Base-by-base conservation (phyloP, 2,888 invertebrate genomes). In the Lomographa bimaculata region DNA sequence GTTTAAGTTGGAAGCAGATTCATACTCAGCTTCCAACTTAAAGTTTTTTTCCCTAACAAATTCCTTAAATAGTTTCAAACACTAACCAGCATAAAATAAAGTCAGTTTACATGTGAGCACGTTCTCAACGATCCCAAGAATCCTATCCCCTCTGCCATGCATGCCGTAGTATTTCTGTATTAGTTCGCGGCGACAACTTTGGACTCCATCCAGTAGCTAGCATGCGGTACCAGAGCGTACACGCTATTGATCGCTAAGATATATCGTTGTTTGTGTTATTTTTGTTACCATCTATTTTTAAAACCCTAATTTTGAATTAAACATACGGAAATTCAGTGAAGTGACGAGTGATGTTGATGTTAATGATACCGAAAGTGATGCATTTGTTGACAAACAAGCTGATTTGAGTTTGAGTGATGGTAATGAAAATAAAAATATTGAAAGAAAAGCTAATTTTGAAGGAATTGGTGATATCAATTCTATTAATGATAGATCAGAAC, bases 121-220 rank as follows among this genome's bases (percentile, higher is more conserved):
- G 58, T 61, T 57, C 63, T 52, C 53, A 64, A 63, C 46, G 67
- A 78, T 80, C 80, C 48, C 54, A 59, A 73, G 68, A 74, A 77
- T 72, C 67, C 57, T 71, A 73, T 75, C 74, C 76, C 85, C 70
- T 78, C 75, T 83, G 77, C 63, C 48, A 57, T 69, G 54, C 67
- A 74, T 78, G 64, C 74, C 71, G 75, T 71, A 64, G 79, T 86
- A 86, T 89, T 87, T 89, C 54, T 72, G 87, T 86, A 81, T 79
- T 78, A 65, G 74, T 44, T 30, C 73, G 79, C 79, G 70, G 82
- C 78, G 86, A 89, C 84, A 85, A 69, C 79, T 81, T 87, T 86
- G 86, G 85, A 85, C 57, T 63, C 64, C 71, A 72, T 84, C 87
- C 87, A 89, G 87, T 86, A 67, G 67, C 61, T 62, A 61, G 64